A percentile compares a stretch with the other conserved stretches of the same genome.
Evolutionary conservation across 2,888 invertebrate species (phyloP).

Genomic region (Ormyrus thymus): DNA sequence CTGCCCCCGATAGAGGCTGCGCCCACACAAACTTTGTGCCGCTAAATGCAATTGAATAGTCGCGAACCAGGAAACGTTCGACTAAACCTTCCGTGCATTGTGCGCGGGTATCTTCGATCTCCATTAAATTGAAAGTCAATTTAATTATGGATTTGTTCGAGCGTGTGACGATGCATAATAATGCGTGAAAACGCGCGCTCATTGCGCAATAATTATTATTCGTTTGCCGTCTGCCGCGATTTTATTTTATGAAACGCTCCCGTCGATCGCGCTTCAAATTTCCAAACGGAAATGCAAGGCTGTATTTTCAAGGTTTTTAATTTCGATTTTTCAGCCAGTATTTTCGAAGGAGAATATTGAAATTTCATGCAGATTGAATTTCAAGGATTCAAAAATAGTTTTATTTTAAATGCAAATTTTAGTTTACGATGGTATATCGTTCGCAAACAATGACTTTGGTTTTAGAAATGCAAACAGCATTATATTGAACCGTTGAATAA

Average conservation of each 20-base stretch:
- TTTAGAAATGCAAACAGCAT: too few species aligned
- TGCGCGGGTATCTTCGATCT: conserved; percentile 36
- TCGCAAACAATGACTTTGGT: too few species aligned
- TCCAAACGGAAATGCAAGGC: background rate
- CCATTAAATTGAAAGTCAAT: conserved; percentile 35
- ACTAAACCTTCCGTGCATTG: background rate
- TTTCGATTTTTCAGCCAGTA: too few species aligned
- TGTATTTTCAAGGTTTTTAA: too few species aligned
- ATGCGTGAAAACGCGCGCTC: background rate
- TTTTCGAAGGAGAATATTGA: too few species aligned
- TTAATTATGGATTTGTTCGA: conserved; percentile 32
- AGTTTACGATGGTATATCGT: too few species aligned
- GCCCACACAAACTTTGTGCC: background rate
- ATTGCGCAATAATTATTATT: conserved; percentile 10
- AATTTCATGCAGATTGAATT: too few species aligned
- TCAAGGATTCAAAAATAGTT: too few species aligned
- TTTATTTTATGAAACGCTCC: background rate
- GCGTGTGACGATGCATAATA: conserved; percentile 15
- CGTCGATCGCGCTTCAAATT: background rate
- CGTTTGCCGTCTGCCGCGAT: background rate
- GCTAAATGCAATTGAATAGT: background rate
- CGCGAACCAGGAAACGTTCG: background rate
- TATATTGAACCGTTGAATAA: too few species aligned
- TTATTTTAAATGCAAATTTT: too few species aligned
- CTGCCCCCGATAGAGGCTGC: background rate